Percentiles rank a stretch among this genome's conserved stretches.
Evolutionary conservation across 2,797 vertebrate species (phyloP).

Genomic region (Florisuga fusca): DNA sequence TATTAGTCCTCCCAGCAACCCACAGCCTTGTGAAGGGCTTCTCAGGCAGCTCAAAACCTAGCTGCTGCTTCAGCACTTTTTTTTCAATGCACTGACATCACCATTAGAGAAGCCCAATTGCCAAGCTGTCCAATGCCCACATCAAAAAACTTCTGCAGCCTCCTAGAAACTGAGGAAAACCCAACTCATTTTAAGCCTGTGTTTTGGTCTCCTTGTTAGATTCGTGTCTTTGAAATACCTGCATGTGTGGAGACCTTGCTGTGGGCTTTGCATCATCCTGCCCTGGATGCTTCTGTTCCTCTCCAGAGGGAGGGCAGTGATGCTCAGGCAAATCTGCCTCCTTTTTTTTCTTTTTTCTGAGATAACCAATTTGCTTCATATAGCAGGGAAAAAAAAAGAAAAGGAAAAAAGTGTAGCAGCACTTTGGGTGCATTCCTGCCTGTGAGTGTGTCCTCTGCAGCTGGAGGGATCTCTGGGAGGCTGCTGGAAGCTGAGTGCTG

Average conservation of each 20-base stretch:
- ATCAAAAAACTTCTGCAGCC: constrained; percentile 19
- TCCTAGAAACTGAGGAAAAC: neutral
- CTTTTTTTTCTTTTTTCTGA: neutral
- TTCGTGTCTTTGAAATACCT: neutral
- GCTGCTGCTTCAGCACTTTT: neutral
- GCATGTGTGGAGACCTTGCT: neutral
- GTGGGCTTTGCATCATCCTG: neutral
- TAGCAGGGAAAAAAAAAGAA: fast-evolving
- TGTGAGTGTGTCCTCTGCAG: neutral
- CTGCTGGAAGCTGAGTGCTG: neutral
- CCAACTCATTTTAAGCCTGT: neutral
- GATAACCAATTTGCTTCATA: neutral
- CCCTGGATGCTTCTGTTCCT: neutral
- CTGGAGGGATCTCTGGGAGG: fast-evolving
- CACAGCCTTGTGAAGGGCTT: neutral
- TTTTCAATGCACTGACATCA: fast-evolving
- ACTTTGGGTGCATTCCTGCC: neutral
- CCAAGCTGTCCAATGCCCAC: neutral
- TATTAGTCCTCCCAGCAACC: neutral
- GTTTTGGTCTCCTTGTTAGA: neutral
- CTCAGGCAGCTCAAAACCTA: neutral
- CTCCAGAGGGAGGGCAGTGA: neutral
- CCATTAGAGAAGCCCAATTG: neutral
- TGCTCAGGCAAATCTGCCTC: neutral
- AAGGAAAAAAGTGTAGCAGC: neutral